Evolutionary conservation across 1,140 invertebrate species (phyloP).

Genomic region (Lethrus apterus): DNA sequence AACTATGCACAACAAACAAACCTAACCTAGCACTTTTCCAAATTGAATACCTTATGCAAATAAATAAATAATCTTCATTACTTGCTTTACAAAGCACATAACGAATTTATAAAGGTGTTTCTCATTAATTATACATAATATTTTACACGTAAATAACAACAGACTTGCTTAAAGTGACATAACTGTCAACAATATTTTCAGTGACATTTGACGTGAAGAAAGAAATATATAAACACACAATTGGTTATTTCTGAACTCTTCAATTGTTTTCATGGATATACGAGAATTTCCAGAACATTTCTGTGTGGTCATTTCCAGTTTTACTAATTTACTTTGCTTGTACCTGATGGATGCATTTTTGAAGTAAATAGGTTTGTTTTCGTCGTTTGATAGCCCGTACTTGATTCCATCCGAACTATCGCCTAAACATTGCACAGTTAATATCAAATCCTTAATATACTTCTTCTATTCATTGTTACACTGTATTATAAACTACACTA

Average conservation of each 20-base stretch:
- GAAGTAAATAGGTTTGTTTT: slow-evolving; percentile 32
- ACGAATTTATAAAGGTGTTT: no score
- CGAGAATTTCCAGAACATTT: slow-evolving; percentile 4
- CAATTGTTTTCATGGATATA: slow-evolving; percentile 1
- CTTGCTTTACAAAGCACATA: no score
- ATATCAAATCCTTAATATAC: slow-evolving; percentile 2
- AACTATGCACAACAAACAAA: slow-evolving; percentile 15
- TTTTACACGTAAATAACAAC: slow-evolving; percentile 1
- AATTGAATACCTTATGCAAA: no score
- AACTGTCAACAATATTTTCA: slow-evolving; percentile 39
- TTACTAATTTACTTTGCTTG: slow-evolving; percentile 8
- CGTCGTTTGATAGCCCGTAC: slow-evolving; percentile 25
- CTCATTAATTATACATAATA: background rate
- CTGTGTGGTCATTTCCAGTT: slow-evolving; percentile 2
- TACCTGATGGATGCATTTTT: slow-evolving; percentile 30
- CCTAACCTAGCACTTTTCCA: slow-evolving; percentile 18
- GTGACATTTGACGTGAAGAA: slow-evolving; percentile 34
- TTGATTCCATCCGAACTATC: slow-evolving; percentile 27
- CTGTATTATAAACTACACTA: slow-evolving; percentile 2
- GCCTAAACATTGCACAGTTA: slow-evolving; percentile 2
- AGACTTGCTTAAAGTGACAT: slow-evolving; percentile 36
- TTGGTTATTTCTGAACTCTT: slow-evolving; percentile 10
- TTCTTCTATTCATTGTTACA: background rate
- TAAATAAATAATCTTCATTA: no score
- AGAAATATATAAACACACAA: slow-evolving; percentile 13